A percentile compares a stretch with the other conserved stretches of the same genome.
Conservation (phyloP, 2,113 vertebrate species). For the Mellivora capensis region DNA sequence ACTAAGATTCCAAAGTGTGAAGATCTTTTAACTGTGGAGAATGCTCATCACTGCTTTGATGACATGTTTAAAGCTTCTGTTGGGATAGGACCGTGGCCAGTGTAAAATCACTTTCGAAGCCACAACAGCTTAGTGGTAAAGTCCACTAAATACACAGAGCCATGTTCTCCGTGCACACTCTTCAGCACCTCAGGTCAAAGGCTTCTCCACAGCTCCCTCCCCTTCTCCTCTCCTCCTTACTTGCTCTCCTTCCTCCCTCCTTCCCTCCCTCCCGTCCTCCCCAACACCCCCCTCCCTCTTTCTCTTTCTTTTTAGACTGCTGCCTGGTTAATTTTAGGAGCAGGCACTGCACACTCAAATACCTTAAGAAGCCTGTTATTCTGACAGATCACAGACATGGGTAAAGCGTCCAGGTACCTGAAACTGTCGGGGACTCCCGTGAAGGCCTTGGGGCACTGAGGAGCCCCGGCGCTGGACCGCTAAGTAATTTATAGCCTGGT, state of each 20-base stretch:
- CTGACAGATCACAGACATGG: not conserved
- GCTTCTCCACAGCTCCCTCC: not conserved
- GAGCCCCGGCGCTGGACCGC: not conserved
- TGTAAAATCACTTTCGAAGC: slow-evolving; percentile 24
- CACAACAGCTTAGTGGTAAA: not conserved
- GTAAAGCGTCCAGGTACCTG: not conserved
- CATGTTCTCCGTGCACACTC: not conserved
- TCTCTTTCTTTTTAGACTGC: not conserved
- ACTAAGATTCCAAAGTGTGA: not conserved
- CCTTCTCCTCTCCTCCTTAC: too few species aligned
- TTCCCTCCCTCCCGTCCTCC: too few species aligned
- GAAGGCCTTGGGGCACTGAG: not conserved
- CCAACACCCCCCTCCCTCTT: not conserved
- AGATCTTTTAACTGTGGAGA: slow-evolving; percentile 31
- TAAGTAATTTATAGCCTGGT: slow-evolving; percentile 34
- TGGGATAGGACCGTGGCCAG: not conserved
- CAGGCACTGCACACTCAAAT: slow-evolving; percentile 3
- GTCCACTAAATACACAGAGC: not conserved
- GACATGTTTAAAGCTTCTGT: not conserved
- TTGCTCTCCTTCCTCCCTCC: not conserved
- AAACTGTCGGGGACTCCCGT: not conserved
- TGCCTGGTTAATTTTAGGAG: not conserved
- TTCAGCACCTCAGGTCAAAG: not conserved
- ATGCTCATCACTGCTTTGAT: not conserved
- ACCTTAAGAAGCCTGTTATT: not conserved